These are phyloP conservation scores for Zelleria hepariella DNA, from an alignment of 2,888 invertebrate species.

Conservation along the genomic window DNA sequence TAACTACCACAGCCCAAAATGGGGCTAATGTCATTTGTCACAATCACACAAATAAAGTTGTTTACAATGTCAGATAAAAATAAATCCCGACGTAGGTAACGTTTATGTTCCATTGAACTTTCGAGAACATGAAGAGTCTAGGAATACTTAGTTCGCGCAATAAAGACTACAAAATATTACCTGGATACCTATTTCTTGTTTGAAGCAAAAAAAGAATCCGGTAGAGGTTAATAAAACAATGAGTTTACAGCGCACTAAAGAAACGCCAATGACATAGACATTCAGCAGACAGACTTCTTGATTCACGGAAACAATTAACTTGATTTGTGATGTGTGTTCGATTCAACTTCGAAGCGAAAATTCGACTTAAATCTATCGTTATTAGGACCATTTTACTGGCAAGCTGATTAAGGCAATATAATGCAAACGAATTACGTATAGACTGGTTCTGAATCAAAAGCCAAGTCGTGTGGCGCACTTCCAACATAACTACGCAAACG, in stretches of 20 bases:
- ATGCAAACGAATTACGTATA: neutral
- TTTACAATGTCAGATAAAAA: neutral
- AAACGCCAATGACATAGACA: conserved; percentile 20
- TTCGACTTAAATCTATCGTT: neutral
- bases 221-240: neutral
- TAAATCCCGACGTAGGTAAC: neutral
- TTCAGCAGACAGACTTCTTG: conserved; percentile 24
- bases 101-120: neutral
- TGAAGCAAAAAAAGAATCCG: neutral
- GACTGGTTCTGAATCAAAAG: neutral
- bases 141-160: neutral
- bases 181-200: too few relatives aligned
- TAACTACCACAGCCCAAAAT: neutral
- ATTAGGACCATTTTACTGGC: neutral
- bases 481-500: conserved; percentile 35
- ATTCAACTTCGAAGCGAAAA: conserved; percentile 9
- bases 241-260: neutral
- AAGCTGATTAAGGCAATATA: neutral
- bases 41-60: neutral
- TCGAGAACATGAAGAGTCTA: neutral
- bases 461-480: conserved; percentile 21
- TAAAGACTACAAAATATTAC: too few relatives aligned
- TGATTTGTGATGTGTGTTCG: conserved; percentile 24
- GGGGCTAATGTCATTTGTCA: conserved; percentile 1
- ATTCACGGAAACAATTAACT: conserved; percentile 25